Evolutionary conservation across 2,113 vertebrate species (phyloP), one percentile per base, ranked within the genome.

Genomic region (Pseudois nayaur): DNA sequence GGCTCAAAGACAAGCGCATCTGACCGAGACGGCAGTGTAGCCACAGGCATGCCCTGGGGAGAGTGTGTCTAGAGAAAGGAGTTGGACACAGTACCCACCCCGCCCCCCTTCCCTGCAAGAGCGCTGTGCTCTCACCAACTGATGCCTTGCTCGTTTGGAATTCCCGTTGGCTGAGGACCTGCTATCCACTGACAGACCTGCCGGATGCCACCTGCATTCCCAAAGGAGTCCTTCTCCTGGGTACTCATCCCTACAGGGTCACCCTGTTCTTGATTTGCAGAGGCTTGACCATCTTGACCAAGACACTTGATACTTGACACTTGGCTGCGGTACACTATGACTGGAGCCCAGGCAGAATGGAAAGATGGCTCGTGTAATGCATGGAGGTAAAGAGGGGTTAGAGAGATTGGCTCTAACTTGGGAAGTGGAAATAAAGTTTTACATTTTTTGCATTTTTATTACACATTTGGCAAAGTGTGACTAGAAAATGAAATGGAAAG

Each of bases 81-180:
- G 54, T 8, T 50, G 78, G 40, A 40, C 16, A 0, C 67, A 71
- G 10, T 23, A 12, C 67, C 19, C 67, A 12, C 19, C n/a, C 31
- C 0, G 0, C 15, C 64, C 1, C 1, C 0, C 0, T 8, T 45
- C 50, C 19, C 21, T 2, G 36, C 19, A 43, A 1, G 3, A 15
- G 31, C 8, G 0, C 50, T 0, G 3, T 27, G 25, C 9, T 33
- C 79, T 23, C 9, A 11, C 21, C 40, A 10, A 17, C 40, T 0
- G 16, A 5, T 50, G 2, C 21, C 17, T 43, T 45, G 40, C 57
- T 2, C 0, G 0, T 0, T 10, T 1, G n/a, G 33, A 12, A 43
- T 19, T 71, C 27, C 50, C 0, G 0, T 5, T 9, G 55, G 40
- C 81, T 3, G 43, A 62, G 62, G n/a, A 8, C 79, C 29, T 54